Conservation (phyloP, 2,888 invertebrate species). For the Heliconius ethilla region DNA sequence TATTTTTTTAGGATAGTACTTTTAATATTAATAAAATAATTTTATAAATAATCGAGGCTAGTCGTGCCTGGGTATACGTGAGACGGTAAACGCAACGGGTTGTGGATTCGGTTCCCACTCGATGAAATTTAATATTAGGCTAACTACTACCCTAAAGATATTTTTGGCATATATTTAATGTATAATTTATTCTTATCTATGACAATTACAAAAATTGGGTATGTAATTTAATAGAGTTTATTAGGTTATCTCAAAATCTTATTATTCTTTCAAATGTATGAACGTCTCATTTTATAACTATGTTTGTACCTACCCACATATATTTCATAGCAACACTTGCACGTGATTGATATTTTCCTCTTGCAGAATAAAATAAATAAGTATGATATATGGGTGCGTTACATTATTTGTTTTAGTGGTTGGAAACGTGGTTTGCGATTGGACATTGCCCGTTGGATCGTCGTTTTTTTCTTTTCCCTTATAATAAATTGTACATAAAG, state of each 20-base stretch:
- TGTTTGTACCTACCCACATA: not conserved
- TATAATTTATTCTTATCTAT: not conserved
- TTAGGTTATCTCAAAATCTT: not conserved
- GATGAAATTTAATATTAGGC: not conserved
- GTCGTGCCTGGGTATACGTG: too few species aligned
- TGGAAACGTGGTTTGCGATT: constrained; percentile 56
- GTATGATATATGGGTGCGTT: constrained; percentile 43
- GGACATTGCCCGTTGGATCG: constrained; percentile 56
- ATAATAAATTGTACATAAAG: constrained; percentile 77
- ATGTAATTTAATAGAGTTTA: too few species aligned
- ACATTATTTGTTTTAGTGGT: constrained; percentile 51
- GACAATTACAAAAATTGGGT: too few species aligned
- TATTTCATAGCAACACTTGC: not conserved
- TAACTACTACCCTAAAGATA: not conserved
- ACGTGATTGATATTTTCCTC: constrained; percentile 12
- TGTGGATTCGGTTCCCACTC: not conserved
- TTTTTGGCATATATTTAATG: not conserved
- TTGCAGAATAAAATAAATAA: constrained; percentile 26
- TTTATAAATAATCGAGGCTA: not conserved
- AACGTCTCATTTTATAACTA: not conserved
- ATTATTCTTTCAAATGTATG: not conserved
- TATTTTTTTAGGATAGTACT: constrained; percentile 9
- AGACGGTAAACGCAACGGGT: too few species aligned
- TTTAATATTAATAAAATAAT: not conserved
- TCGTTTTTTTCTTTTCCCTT: constrained; percentile 64